Evolutionary conservation across 2,888 invertebrate genomes (phyloP), one percentile per base, ranked within the genome.

Genomic region (Erebia ligea): DNA sequence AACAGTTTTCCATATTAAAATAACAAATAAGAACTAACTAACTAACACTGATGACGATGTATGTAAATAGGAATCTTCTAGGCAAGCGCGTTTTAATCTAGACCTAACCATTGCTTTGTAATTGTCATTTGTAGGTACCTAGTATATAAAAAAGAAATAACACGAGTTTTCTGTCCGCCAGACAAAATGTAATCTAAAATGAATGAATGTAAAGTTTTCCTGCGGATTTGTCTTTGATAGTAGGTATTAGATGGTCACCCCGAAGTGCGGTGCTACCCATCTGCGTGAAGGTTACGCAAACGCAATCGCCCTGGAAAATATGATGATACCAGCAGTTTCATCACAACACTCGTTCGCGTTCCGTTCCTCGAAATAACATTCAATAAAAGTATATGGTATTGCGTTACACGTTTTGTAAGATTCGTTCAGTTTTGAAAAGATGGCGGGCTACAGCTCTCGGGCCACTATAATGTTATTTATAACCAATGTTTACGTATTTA

Each of bases 281-380:
- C 65, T 62, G 66, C 57, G n/a, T n/a, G n/a, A n/a, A n/a, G n/a
- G 52, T 70, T 70, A 66, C 70, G 70, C 59, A 70, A 70, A 34
- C 62, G 5, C 13, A 11, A 48, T 40, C 48, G 58, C 63, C 52
- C 62, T 69, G 62, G 40, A 62, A 54, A 52, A 57, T 66, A 61
- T 67, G 63, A 71, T 59, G 68, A 71, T 71, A 64, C 66, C 48
- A 63, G 66, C 68, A 73, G 40, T 67, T 66, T 71, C 63, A 73
- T 71, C 62, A 63, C 48, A 54, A 70, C 65, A 66, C 21, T 56
- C 50, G 64, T 70, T 67, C 59, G 70, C 57, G 62, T 19, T 54
- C 54, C 56, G 50, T 52, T 70, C 59, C 67, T 70, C 48, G 64
- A 42, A 68, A 70, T 65, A 62, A 63, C 62, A 63, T 40, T 56